phyloP scores from a whole-genome alignment of 2,888 invertebrate genomes.

The Tribolium freemani region DNA sequence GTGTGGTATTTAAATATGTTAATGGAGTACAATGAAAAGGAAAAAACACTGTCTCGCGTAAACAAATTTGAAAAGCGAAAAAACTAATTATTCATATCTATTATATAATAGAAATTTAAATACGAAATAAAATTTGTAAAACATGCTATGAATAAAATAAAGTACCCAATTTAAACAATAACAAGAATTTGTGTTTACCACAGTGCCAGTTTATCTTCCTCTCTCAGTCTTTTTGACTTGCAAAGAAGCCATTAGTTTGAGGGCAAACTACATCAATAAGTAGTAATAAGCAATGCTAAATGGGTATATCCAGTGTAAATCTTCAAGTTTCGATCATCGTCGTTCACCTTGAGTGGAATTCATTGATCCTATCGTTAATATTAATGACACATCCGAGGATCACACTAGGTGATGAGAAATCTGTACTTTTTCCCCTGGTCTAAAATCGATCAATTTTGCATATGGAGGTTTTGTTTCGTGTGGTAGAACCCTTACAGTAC shows the following conservation, averaged over 20 bases:
- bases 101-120: neutral
- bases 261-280: constrained; percentile 1
- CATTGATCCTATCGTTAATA: constrained; percentile 28
- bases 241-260: neutral
- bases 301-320: constrained; percentile 3
- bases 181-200: neutral
- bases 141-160: neutral
- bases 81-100: neutral
- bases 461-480: neutral
- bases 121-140: neutral
- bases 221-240: neutral
- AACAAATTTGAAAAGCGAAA: neutral
- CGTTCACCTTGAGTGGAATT: constrained; percentile 26
- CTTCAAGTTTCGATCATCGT: constrained; percentile 9
- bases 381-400: constrained; percentile 2
- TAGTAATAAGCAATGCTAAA: constrained; percentile 4
- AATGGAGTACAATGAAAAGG: neutral
- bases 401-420: neutral
- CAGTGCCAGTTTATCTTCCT: neutral
- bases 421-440: no score
- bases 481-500: neutral
- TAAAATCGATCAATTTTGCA: neutral
- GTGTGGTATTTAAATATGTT: neutral
- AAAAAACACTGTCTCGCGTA: neutral
- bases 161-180: neutral